Evolutionary conservation across 1,140 invertebrate genomes (phyloP).

Genomic region (Heliothis virescens): DNA sequence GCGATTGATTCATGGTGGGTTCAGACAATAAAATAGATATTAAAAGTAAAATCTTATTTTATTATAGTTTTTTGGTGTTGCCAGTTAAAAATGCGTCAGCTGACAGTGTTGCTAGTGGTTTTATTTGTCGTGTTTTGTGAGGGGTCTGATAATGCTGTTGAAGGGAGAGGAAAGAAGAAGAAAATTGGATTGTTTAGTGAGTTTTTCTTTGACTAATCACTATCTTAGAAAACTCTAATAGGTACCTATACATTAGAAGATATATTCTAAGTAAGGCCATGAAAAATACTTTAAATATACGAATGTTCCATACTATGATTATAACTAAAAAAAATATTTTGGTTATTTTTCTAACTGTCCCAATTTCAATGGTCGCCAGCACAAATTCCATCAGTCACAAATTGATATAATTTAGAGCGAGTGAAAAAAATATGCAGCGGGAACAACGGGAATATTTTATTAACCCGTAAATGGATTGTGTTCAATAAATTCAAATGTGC

Average conservation of each 20-base stretch:
- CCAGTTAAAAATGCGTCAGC: conserved; percentile 46
- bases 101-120: conserved; percentile 46
- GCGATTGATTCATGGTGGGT: background rate
- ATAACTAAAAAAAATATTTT: too few relatives aligned
- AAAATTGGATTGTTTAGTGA: conserved; percentile 71
- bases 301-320: too few relatives aligned
- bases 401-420: background rate
- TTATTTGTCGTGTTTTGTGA: conserved; percentile 47
- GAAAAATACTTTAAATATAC: too few relatives aligned
- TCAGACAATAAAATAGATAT: conserved; percentile 26
- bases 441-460: conserved; percentile 14
- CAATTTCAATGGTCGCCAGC: too few relatives aligned
- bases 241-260: too few relatives aligned
- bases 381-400: background rate
- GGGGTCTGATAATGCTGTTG: conserved; percentile 54
- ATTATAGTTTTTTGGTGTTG: background rate
- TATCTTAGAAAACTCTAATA: too few relatives aligned
- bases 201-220: too few relatives aligned
- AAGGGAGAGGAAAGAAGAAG: conserved; percentile 72
- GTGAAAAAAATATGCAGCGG: conserved; percentile 11
- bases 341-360: too few relatives aligned
- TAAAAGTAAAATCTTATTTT: background rate
- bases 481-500: conserved; percentile 44
- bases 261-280: too few relatives aligned
- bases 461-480: conserved; percentile 17